A percentile compares a stretch with the other conserved stretches of the same genome.
phyloP scores from a whole-genome alignment of 2,888 invertebrate genomes.

The Nomada ferruginata region DNA sequence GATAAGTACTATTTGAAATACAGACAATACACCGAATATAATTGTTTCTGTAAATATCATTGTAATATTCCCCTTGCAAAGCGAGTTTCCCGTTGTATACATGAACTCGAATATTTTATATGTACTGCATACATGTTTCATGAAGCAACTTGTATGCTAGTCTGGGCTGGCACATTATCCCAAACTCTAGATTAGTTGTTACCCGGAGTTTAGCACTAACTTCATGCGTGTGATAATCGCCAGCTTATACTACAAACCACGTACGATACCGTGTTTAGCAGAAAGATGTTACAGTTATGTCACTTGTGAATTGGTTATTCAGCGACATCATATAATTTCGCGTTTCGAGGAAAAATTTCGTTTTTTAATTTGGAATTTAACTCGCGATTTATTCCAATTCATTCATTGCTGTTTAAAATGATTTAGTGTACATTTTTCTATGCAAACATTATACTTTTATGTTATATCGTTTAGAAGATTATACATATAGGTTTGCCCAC shows the following conservation, averaged over 20 bases:
- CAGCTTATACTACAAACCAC: conserved; percentile 50
- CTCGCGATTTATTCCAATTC: no score
- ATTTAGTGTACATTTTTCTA: no score
- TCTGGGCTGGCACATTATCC: conserved; percentile 45
- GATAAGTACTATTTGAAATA: no score
- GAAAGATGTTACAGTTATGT: background rate
- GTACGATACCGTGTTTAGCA: conserved; percentile 28
- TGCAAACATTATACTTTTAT: no score
- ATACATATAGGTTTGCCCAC: no score
- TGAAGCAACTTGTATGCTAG: conserved; percentile 46
- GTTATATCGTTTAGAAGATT: no score
- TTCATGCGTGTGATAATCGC: conserved; percentile 55
- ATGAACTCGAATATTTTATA: conserved; percentile 32
- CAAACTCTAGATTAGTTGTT: conserved; percentile 58
- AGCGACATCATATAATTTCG: background rate
- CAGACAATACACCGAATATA: background rate
- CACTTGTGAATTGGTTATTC: background rate
- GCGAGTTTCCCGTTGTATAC: background rate
- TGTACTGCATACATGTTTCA: conserved; percentile 30
- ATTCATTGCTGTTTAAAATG: no score
- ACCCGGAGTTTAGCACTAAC: conserved; percentile 53
- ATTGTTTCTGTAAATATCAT: conserved; percentile 1
- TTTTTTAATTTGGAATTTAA: no score
- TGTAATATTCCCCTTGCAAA: background rate
- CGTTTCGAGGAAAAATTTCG: no score